A percentile compares a stretch with the other conserved stretches of the same genome.
These are phyloP conservation scores for Oxystoma pomonae DNA, from an alignment of 2,888 invertebrate genomes.

Conservation along the genomic window DNA sequence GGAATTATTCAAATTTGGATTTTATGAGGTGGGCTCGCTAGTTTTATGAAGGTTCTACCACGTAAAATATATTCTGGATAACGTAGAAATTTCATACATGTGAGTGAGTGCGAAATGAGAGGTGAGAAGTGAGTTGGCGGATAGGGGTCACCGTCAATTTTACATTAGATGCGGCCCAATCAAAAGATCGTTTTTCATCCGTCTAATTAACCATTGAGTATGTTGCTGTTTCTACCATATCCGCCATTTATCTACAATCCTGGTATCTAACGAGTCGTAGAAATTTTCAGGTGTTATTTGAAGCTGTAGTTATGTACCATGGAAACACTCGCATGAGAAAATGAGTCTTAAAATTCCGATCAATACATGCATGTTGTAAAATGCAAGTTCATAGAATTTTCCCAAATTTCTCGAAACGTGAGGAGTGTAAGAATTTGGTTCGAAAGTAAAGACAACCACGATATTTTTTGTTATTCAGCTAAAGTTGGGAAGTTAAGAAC, in stretches of 20 bases:
- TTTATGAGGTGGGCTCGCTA: too few species aligned
- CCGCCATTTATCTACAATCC: not conserved
- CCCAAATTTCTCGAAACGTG: not conserved
- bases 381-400: not conserved
- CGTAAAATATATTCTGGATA: too few species aligned
- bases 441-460: not conserved
- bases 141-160: too few species aligned
- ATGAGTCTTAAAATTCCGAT: not conserved
- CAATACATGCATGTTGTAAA: not conserved
- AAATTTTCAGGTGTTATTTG: not conserved
- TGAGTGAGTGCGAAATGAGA: too few species aligned
- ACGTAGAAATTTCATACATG: too few species aligned
- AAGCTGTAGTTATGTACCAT: not conserved
- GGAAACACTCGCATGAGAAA: not conserved
- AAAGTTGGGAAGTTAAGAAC: not conserved
- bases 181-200: conserved; percentile 28
- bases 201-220: conserved; percentile 28
- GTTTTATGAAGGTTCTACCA: too few species aligned
- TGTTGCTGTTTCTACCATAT: conserved; percentile 6
- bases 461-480: not conserved
- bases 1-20: too few species aligned
- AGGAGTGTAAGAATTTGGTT: not conserved
- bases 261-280: not conserved
- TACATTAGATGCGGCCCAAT: conserved; percentile 3
- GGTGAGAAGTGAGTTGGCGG: too few species aligned